A percentile compares a stretch with the other conserved stretches of the same genome.
phyloP scores from a whole-genome alignment of 2,888 invertebrate species.

The Allophyes oxyacanthae region DNA sequence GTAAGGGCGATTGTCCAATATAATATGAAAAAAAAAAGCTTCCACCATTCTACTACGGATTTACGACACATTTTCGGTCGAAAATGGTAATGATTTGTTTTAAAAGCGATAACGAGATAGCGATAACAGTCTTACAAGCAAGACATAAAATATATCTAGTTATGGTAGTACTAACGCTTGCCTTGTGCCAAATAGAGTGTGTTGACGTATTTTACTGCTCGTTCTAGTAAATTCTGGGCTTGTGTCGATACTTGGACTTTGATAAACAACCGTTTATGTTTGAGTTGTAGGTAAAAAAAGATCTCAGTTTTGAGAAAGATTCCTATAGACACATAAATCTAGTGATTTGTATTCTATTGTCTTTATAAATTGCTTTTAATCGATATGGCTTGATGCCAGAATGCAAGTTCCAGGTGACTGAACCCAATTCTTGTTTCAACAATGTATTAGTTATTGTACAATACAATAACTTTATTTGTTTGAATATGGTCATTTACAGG shows the following conservation, averaged over 20 bases:
- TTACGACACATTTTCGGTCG: constrained; percentile 6
- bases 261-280: constrained; percentile 23
- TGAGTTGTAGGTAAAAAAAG: constrained; percentile 2
- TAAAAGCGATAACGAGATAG: constrained; percentile 20
- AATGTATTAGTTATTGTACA: too few relatives aligned
- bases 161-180: constrained; percentile 39
- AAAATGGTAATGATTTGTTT: constrained; percentile 28
- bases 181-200: constrained; percentile 49
- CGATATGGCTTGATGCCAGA: constrained; percentile 37
- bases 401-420: constrained; percentile 28
- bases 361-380: constrained; percentile 13
- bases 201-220: constrained; percentile 41
- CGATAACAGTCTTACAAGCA: constrained; percentile 26
- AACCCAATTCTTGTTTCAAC: constrained; percentile 23
- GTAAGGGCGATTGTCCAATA: too few relatives aligned
- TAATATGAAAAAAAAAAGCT: not conserved
- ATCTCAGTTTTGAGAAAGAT: constrained; percentile 17
- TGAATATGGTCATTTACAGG: too few relatives aligned
- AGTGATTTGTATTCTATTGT: constrained; percentile 6
- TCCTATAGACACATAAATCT: not conserved
- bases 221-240: constrained; percentile 33
- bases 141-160: constrained; percentile 37
- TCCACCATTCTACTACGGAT: constrained; percentile 4
- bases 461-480: too few relatives aligned
- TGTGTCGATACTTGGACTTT: constrained; percentile 22